A percentile compares a stretch with the other conserved stretches of the same genome.
Conservation (phyloP, 92 coral and sea anemone genomes). For the Siderastrea siderea region DNA sequence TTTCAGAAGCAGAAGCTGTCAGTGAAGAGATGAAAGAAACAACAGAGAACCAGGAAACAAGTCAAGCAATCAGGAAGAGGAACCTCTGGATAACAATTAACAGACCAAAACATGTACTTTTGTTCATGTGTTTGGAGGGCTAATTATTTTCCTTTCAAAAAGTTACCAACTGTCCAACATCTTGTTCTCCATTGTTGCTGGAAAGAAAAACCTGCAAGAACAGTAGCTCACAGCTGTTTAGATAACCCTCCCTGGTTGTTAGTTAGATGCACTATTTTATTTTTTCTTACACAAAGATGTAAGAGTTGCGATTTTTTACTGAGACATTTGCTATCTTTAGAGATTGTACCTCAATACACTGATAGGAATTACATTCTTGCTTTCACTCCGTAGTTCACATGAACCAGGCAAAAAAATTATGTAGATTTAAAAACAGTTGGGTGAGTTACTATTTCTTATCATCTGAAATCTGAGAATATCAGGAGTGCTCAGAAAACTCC, state of each 20-base stretch:
- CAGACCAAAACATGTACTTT: neutral
- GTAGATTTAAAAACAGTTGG: neutral
- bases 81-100: slow-evolving; percentile 72
- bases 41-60: slow-evolving; percentile 8
- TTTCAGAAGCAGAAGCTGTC: neutral
- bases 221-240: neutral
- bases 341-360: neutral
- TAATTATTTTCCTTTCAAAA: neutral
- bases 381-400: neutral
- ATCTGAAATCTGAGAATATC: neutral
- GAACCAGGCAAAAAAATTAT: no score
- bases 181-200: neutral
- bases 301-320: neutral
- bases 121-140: neutral
- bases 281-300: no score
- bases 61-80: slow-evolving; percentile 5
- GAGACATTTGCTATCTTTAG: neutral
- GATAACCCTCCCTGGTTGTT: neutral
- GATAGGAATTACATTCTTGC: neutral
- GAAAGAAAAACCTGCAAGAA: neutral
- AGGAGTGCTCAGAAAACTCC: neutral
- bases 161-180: neutral
- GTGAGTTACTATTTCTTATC: neutral
- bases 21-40: slow-evolving; percentile 15
- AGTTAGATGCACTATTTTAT: no score